These are phyloP conservation scores for Ascaphus truei DNA, from an alignment of 2,113 vertebrate species.

Conservation along the genomic window DNA sequence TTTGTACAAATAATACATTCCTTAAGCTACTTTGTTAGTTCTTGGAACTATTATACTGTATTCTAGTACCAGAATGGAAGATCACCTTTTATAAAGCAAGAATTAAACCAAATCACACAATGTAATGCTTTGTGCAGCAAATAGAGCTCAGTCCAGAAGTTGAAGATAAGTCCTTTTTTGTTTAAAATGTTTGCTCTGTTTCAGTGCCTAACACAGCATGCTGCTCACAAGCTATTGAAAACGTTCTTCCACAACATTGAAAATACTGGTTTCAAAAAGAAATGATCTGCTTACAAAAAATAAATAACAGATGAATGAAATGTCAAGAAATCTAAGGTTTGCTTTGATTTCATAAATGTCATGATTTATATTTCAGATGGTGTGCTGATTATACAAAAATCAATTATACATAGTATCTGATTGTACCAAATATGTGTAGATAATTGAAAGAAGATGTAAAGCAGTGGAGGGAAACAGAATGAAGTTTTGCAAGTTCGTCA, in stretches of 20 bases:
- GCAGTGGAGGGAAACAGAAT: background rate
- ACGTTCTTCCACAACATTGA: background rate
- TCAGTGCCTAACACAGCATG: background rate
- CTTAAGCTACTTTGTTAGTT: background rate
- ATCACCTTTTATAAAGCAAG: background rate
- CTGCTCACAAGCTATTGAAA: background rate
- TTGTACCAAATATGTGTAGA: background rate
- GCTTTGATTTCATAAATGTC: background rate
- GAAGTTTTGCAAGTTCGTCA: too few relatives aligned
- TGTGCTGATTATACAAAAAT: background rate
- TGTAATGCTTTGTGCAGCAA: too few relatives aligned
- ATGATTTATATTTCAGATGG: constrained; percentile 1
- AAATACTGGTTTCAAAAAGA: background rate
- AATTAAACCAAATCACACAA: too few relatives aligned
- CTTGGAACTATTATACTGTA: background rate
- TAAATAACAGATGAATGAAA: constrained; percentile 5
- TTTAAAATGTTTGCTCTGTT: background rate
- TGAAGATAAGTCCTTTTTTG: background rate
- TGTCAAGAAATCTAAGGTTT: background rate
- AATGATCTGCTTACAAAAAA: constrained; percentile 10
- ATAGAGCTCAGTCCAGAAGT: background rate
- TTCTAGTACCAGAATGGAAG: background rate
- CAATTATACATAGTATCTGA: background rate
- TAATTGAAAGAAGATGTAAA: background rate
- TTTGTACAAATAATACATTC: too few relatives aligned